Conservation (phyloP, 2,888 invertebrate genomes). For the Nipponacmea schrenckii region DNA sequence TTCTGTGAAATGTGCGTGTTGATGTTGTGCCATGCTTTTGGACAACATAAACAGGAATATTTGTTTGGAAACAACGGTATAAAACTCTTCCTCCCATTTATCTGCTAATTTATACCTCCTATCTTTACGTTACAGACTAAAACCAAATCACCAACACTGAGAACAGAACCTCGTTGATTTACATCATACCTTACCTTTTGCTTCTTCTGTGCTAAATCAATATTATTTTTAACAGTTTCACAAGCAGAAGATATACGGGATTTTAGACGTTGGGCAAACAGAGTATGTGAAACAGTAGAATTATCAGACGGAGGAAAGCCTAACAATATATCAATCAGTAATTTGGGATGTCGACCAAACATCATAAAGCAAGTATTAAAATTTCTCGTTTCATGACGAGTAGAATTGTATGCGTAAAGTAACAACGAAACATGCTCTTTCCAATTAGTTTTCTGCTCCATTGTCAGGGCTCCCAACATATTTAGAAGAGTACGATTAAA, state of each 20-base stretch:
- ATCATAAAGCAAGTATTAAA: conserved; percentile 29
- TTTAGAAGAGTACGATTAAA: conserved; percentile 27
- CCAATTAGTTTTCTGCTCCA: conserved; percentile 29
- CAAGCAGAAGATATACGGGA: neutral
- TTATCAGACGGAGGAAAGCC: neutral
- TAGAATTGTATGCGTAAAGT: conserved; percentile 28
- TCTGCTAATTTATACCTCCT: neutral
- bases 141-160: conserved; percentile 15
- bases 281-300: neutral
- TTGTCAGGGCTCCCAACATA: conserved; percentile 26
- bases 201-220: neutral
- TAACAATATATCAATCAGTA: conserved; percentile 30
- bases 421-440: conserved; percentile 22
- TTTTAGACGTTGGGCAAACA: conserved; percentile 6
- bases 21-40: too few species aligned
- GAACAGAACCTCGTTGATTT: conserved; percentile 4
- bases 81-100: too few species aligned
- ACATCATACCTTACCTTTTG: conserved; percentile 16
- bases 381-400: conserved; percentile 24
- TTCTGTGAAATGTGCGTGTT: too few species aligned
- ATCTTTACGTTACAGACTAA: conserved; percentile 8
- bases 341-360: conserved; percentile 29
- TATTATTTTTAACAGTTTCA: neutral
- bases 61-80: too few species aligned
- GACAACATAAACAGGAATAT: too few species aligned